phyloP scores from a whole-genome alignment of 2,113 vertebrate species.

The Antechinus stuartii region DNA sequence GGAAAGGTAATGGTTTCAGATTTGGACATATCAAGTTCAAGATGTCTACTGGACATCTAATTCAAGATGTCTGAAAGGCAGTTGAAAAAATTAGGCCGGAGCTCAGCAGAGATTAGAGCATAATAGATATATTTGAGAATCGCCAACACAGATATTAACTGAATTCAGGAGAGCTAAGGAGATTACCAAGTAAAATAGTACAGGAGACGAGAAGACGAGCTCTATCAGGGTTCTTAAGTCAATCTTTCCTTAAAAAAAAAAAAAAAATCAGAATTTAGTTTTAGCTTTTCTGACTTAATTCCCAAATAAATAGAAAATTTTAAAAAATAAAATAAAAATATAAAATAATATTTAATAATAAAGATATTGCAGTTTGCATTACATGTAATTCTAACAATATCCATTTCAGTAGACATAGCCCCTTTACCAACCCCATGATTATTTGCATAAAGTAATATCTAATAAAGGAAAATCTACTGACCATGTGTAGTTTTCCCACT shows the following conservation, averaged over 20 bases:
- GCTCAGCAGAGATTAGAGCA: neutral
- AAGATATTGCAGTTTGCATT: neutral
- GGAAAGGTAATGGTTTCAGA: neutral
- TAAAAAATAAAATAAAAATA: neutral
- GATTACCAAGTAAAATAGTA: neutral
- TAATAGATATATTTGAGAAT: neutral
- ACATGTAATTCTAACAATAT: neutral
- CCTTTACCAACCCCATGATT: neutral
- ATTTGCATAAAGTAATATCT: neutral
- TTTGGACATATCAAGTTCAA: neutral
- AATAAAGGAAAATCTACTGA: neutral
- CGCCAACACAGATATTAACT: neutral
- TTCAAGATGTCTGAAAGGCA: neutral
- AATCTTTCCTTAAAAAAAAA: neutral
- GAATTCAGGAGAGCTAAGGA: neutral
- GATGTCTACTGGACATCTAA: neutral
- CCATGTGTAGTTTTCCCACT: neutral
- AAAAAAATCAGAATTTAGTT: neutral
- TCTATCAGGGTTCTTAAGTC: neutral
- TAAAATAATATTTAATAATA: neutral
- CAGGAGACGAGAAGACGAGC: neutral
- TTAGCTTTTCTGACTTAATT: neutral
- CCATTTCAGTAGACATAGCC: neutral
- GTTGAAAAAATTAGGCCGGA: neutral
- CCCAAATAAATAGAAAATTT: neutral